Base-by-base conservation (phyloP, 2,113 vertebrate genomes). In the Melanerpes aurifrons region DNA sequence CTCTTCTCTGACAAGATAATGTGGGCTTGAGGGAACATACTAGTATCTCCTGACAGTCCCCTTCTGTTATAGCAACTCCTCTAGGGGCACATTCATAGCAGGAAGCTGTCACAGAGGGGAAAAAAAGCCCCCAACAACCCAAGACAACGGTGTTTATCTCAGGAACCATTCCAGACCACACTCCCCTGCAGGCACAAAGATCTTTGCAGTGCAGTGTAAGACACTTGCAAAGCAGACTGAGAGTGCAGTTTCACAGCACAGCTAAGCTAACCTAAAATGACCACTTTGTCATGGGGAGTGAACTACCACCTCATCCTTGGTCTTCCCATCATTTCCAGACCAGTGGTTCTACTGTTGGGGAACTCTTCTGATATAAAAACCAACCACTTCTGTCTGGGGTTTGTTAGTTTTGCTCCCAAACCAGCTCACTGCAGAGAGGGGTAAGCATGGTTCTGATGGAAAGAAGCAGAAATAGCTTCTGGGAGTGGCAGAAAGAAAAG, bases 1-100 rank as follows among this genome's bases (percentile, higher is more conserved):
- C 21, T 66, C 62, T 70, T 80, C 63, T 59, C 50, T 68, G 57
- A 89, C 71, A 90, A 92, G 81, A 93, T 84, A 89, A 91, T 35
- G 7, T 24, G 53, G 24, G 86, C 71, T 94, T 90, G 67, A 89
- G 37, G 77, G 70, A 94, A 84, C 31, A 64, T 22, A 43, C 25
- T 47, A 75, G 31, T 61, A 75, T 48, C 67, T 86, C 77, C 58
- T 93, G 80, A 84, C 84, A 93, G 19, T 5, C 25, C 31, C 29
- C 31, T 68, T 72, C 70, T 87, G 66, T 75, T 62, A n/a, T 9
- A 93, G n/a, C 64, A 90, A 1, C 35, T 80, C 50, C 72, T 87
- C 61, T 59, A 75, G 66, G 53, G 84, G 64, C 28, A 68, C 9
- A 29, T 62, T 82, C 78, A 54, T 48, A 72, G 32, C 66, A 87